phyloP scores from a whole-genome alignment of 1,140 invertebrate genomes.

The Aphelenchoides avenae region DNA sequence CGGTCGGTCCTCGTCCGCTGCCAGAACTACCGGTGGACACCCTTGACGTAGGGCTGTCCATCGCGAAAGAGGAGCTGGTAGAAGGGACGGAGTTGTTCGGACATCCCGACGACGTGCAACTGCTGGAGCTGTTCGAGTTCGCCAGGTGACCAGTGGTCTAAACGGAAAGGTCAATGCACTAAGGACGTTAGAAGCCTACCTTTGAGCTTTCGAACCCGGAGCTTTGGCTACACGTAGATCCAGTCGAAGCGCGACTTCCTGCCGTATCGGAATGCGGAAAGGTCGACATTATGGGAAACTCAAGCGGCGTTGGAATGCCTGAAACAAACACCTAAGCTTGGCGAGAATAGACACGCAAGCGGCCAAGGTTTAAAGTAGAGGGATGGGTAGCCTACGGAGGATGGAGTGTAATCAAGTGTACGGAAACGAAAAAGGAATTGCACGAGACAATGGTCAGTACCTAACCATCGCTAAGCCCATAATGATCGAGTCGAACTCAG shows the following conservation, averaged over 20 bases:
- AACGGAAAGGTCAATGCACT: neutral
- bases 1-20: slow-evolving; percentile 14
- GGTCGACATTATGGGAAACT: neutral
- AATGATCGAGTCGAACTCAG: no score
- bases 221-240: slow-evolving; percentile 39
- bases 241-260: slow-evolving; percentile 37
- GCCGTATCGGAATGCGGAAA: slow-evolving; percentile 1
- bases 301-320: neutral
- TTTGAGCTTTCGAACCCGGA: slow-evolving; percentile 41
- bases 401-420: neutral
- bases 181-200: slow-evolving; percentile 13
- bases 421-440: no score
- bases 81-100: neutral
- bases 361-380: neutral
- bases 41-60: slow-evolving; percentile 7
- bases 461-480: no score
- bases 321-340: neutral
- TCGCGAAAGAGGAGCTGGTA: neutral
- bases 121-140: slow-evolving; percentile 20
- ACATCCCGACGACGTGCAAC: neutral
- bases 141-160: slow-evolving; percentile 11
- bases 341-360: neutral
- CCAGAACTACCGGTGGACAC: slow-evolving; percentile 15
- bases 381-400: neutral
- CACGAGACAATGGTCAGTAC: no score